A percentile compares a stretch with the other conserved stretches of the same genome.
Conservation (phyloP, 2,113 vertebrate species). For the Trematomus loennbergii region DNA sequence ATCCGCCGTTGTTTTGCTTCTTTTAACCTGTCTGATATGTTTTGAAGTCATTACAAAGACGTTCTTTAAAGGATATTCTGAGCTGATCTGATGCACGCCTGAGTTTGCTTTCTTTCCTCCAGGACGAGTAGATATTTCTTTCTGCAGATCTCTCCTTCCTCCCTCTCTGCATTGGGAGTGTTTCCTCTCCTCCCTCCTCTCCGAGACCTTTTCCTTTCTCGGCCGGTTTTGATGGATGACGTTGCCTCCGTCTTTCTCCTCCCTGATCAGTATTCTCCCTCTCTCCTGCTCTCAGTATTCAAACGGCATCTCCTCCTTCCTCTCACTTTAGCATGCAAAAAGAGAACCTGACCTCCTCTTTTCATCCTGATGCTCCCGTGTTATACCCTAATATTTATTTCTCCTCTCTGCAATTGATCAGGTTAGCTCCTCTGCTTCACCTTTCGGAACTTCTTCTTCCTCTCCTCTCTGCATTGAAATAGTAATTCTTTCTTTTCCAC, state of each 20-base stretch:
- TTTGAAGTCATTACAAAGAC: too few species aligned
- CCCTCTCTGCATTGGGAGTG: too few species aligned
- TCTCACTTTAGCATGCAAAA: conserved; percentile 19
- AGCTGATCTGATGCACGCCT: too few species aligned
- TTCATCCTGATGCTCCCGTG: conserved; percentile 22
- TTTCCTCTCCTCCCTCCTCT: not conserved
- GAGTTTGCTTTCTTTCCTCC: too few species aligned
- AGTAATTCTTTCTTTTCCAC: not conserved
- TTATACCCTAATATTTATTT: conserved; percentile 15
- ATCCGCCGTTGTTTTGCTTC: too few species aligned
- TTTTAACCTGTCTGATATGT: too few species aligned
- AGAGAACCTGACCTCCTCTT: conserved; percentile 45
- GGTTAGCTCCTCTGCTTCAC: not conserved
- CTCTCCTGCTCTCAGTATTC: conserved; percentile 52
- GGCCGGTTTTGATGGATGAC: conserved; percentile 52
- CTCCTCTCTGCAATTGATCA: conserved; percentile 10
- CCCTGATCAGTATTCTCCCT: conserved; percentile 62
- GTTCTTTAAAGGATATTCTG: too few species aligned
- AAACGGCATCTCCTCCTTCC: conserved; percentile 5
- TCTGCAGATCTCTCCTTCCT: too few species aligned
- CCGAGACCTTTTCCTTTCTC: conserved; percentile 14
- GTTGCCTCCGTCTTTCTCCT: conserved; percentile 42
- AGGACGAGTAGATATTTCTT: too few species aligned
- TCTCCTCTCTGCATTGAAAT: not conserved
- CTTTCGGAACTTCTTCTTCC: not conserved